Conservation (phyloP, 2,113 vertebrate species). For the Jaculus jaculus region DNA sequence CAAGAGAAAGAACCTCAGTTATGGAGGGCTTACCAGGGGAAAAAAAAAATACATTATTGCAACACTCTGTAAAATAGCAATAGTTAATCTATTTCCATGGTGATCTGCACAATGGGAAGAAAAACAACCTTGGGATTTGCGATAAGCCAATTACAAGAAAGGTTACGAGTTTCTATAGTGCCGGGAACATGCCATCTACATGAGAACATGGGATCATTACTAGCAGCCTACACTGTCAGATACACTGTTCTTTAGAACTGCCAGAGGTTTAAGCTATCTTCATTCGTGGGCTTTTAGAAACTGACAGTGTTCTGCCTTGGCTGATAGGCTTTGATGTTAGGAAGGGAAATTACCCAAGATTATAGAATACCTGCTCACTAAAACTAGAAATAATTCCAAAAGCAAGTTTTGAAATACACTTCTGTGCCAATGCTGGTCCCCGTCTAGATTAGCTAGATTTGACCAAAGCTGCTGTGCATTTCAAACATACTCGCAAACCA, state of each 20-base stretch:
- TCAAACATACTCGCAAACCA: slow-evolving; percentile 12
- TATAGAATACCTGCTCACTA: slow-evolving; percentile 56
- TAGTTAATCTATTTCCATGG: slow-evolving; percentile 82
- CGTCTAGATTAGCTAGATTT: slow-evolving; percentile 26
- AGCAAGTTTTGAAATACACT: slow-evolving; percentile 22
- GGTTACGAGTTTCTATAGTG: slow-evolving; percentile 80
- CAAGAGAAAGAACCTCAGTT: slow-evolving; percentile 78
- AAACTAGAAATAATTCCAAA: slow-evolving; percentile 64
- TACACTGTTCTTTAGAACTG: slow-evolving; percentile 73
- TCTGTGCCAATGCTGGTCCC: not conserved
- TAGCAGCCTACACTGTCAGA: slow-evolving; percentile 73
- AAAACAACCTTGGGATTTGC: slow-evolving; percentile 79
- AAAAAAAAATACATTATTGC: slow-evolving; percentile 74
- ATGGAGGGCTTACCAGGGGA: slow-evolving; percentile 71
- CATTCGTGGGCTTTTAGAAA: slow-evolving; percentile 70
- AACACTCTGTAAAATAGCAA: slow-evolving; percentile 63
- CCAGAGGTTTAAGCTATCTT: slow-evolving; percentile 76
- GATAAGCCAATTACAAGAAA: slow-evolving; percentile 83
- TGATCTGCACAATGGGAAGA: slow-evolving; percentile 75
- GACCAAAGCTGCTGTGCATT: not conserved
- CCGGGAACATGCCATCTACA: slow-evolving; percentile 81
- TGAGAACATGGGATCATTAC: slow-evolving; percentile 81
- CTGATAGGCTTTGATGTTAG: slow-evolving; percentile 61
- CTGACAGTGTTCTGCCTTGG: slow-evolving; percentile 43
- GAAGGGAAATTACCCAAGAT: slow-evolving; percentile 68